Percentiles rank a stretch among this genome's conserved stretches.
These are phyloP conservation scores for Albula goreensis DNA, from an alignment of 2,113 vertebrate species.

Conservation along the genomic window DNA sequence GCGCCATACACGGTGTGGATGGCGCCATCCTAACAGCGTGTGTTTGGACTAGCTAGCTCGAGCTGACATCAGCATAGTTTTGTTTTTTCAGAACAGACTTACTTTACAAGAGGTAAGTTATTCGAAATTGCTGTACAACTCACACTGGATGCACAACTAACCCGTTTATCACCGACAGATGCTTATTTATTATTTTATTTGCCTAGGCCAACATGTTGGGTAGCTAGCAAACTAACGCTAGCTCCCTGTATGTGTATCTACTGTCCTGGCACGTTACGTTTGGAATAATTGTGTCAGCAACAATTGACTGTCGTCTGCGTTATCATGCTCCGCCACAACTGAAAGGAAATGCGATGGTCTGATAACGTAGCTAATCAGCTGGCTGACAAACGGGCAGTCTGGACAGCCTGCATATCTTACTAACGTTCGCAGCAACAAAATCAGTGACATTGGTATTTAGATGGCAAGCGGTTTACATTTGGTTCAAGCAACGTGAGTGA, in stretches of 20 bases:
- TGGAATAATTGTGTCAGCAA: conserved; percentile 19
- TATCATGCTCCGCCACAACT: not conserved
- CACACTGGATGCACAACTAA: not conserved
- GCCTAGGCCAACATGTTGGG: conserved; percentile 10
- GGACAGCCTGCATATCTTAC: no score
- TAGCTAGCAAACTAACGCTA: not conserved
- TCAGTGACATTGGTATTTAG: not conserved
- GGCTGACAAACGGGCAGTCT: not conserved
- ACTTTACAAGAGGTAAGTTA: conserved; percentile 31
- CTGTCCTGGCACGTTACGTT: conserved; percentile 7
- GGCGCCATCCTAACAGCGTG: conserved; percentile 44
- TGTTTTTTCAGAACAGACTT: conserved; percentile 7
- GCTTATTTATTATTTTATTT: not conserved
- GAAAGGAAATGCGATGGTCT: not conserved
- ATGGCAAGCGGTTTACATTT: not conserved
- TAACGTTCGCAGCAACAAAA: not conserved
- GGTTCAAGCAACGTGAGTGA: not conserved
- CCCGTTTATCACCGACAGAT: not conserved
- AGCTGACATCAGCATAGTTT: conserved; percentile 29
- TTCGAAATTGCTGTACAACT: not conserved
- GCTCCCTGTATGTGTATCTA: not conserved
- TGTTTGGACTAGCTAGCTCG: conserved; percentile 18
- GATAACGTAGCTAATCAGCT: not conserved
- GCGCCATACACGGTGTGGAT: conserved; percentile 34
- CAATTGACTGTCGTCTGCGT: not conserved